phyloP scores from a whole-genome alignment of 2,888 invertebrate species.

The Meiosimyza decipiens region DNA sequence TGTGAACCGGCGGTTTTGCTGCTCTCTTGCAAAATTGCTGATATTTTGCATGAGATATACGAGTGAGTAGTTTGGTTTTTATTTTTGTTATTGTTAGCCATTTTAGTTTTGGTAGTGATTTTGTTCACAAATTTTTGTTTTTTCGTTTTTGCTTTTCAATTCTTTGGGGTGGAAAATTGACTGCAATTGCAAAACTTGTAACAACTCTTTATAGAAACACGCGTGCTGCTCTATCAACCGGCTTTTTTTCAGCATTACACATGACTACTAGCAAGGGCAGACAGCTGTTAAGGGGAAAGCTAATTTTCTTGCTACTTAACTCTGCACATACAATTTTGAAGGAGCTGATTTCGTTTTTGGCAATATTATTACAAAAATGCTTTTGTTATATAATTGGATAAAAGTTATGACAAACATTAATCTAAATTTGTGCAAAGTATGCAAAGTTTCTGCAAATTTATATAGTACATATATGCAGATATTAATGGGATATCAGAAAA shows the following conservation, averaged over 20 bases:
- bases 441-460: background rate
- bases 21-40: background rate
- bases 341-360: too few relatives aligned
- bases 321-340: too few relatives aligned
- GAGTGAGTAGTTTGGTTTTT: background rate
- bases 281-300: too few relatives aligned
- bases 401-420: constrained; percentile 11
- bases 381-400: background rate
- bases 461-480: background rate
- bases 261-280: too few relatives aligned
- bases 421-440: constrained; percentile 5
- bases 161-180: constrained; percentile 24
- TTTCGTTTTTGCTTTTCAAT: background rate
- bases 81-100: background rate
- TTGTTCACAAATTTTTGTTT: background rate
- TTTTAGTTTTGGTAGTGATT: background rate
- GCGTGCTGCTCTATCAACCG: too few relatives aligned
- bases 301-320: too few relatives aligned
- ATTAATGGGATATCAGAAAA: background rate
- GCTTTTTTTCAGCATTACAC: too few relatives aligned
- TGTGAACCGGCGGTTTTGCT: background rate
- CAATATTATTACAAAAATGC: too few relatives aligned
- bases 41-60: constrained; percentile 24
- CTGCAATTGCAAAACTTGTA: constrained; percentile 12
- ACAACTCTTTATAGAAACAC: too few relatives aligned